Conservation (phyloP, 2,888 invertebrate species). For the Dicyrtomina minuta region DNA sequence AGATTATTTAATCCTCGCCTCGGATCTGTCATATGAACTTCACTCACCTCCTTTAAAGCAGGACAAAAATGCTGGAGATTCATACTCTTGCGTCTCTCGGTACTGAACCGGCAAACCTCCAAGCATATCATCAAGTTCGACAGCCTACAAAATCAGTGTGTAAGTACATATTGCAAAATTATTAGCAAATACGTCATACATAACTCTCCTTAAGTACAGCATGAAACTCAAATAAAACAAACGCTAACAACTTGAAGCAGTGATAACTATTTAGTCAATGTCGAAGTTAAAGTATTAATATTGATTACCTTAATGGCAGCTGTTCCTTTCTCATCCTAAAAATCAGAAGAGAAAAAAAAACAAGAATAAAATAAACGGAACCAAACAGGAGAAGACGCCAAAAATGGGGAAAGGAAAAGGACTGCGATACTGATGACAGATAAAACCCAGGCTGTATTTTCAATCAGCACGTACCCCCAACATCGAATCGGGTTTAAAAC, state of each 20-base stretch:
- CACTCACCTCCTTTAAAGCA: conserved; percentile 64
- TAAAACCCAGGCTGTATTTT: conserved; percentile 3
- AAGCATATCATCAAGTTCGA: conserved; percentile 80
- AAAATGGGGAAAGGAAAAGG: not conserved
- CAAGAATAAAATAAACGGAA: not conserved
- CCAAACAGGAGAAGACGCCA: too few species aligned
- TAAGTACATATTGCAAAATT: not conserved
- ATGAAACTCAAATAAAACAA: not conserved
- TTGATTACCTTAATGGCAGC: conserved; percentile 59
- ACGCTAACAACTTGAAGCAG: too few species aligned
- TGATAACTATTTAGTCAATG: not conserved
- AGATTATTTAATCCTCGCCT: not conserved
- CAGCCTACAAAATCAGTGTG: conserved; percentile 63
- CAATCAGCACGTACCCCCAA: not conserved
- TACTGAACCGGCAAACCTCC: conserved; percentile 82
- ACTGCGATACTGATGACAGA: conserved; percentile 19
- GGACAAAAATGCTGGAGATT: conserved; percentile 74
- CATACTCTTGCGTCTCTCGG: conserved; percentile 81
- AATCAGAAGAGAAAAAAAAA: conserved; percentile 22
- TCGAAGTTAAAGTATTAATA: not conserved
- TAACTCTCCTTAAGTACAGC: not conserved
- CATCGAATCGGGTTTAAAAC: too few species aligned
- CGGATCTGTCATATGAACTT: not conserved
- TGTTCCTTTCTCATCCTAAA: conserved; percentile 61
- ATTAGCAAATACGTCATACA: too few species aligned